Evolutionary conservation across 2,113 vertebrate species (phyloP).

Genomic region (zebrafish (Danio rerio)): DNA sequence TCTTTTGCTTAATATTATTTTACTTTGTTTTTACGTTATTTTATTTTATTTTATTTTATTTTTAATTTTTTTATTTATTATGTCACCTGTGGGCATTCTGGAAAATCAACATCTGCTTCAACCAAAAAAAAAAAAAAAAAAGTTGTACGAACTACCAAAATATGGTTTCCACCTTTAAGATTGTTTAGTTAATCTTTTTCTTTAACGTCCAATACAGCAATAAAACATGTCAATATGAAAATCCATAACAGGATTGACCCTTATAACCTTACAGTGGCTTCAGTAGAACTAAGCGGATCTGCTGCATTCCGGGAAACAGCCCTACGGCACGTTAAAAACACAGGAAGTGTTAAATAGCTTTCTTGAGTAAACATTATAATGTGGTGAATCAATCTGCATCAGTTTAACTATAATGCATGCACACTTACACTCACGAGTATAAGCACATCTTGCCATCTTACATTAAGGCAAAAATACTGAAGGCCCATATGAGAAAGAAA

Average conservation of each 20-base stretch:
- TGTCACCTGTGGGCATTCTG: neutral
- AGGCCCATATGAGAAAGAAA: neutral
- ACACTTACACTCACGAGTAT: neutral
- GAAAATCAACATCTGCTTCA: neutral
- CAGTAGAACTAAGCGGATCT: neutral
- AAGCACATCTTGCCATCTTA: neutral
- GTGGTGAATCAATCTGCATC: conserved; percentile 19
- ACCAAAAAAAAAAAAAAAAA: neutral
- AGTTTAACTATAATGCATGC: conserved; percentile 6
- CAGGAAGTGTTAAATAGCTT: neutral
- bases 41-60: too few species aligned
- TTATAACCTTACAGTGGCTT: neutral
- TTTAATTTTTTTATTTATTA: too few species aligned
- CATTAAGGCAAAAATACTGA: neutral
- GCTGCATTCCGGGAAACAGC: neutral
- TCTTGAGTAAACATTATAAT: neutral
- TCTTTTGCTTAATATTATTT: too few species aligned
- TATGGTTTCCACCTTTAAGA: neutral
- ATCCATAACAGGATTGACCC: neutral
- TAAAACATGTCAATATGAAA: neutral
- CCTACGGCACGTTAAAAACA: neutral
- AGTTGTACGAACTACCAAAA: neutral
- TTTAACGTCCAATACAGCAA: neutral
- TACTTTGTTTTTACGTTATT: too few species aligned
- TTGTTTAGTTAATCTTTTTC: neutral